Conservation (phyloP, 2,888 invertebrate genomes). For the Limulus polyphemus region DNA sequence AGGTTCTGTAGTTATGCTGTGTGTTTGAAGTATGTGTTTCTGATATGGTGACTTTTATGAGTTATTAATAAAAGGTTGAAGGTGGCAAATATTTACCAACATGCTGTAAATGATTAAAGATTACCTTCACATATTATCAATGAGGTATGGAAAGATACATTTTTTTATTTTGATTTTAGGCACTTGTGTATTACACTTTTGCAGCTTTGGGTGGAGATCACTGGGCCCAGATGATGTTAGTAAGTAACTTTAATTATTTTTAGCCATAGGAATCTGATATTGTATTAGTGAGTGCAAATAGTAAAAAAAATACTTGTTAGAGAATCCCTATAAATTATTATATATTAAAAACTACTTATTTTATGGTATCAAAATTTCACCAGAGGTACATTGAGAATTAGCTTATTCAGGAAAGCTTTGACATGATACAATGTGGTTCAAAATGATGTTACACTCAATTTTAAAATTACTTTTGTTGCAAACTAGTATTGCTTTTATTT, state of each 20-base stretch:
- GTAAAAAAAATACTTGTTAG: neutral
- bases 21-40: too few relatives aligned
- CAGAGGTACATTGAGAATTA: too few relatives aligned
- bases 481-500: too few relatives aligned
- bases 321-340: neutral
- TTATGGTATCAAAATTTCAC: neutral
- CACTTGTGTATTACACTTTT: conserved; percentile 81
- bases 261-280: neutral
- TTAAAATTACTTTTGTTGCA: too few relatives aligned
- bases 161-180: conserved; percentile 24
- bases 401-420: too few relatives aligned
- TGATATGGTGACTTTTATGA: too few relatives aligned
- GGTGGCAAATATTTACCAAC: neutral
- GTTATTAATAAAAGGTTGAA: too few relatives aligned
- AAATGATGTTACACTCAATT: too few relatives aligned
- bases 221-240: conserved; percentile 87
- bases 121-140: neutral
- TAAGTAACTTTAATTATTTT: conserved; percentile 28
- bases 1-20: too few relatives aligned
- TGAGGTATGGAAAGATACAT: neutral
- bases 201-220: conserved; percentile 82
- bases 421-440: too few relatives aligned
- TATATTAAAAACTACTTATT: neutral
- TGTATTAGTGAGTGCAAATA: neutral
- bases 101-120: neutral